Conservation (phyloP, 2,113 vertebrate genomes). For the Nycticebus coucang region DNA sequence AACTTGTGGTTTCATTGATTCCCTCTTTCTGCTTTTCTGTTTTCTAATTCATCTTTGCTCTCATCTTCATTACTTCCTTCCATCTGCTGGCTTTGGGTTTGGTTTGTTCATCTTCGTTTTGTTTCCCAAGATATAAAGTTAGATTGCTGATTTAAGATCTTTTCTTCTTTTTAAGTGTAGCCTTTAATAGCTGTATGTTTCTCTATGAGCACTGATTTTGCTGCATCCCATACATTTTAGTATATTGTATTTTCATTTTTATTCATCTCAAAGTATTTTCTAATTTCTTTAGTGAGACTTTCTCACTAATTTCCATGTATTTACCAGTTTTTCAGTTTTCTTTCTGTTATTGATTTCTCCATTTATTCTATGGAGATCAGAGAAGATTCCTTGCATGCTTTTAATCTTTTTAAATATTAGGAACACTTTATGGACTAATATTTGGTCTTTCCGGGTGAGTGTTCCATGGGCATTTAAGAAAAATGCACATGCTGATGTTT, state of each 20-base stretch:
- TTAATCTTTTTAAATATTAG: not conserved
- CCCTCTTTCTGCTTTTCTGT: not conserved
- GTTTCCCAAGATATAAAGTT: not conserved
- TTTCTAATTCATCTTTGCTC: not conserved
- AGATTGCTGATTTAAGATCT: not conserved
- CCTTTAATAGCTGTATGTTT: not conserved
- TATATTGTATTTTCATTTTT: not conserved
- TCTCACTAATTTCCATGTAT: not conserved
- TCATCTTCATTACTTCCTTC: not conserved
- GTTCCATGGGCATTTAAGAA: not conserved
- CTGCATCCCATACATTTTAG: not conserved
- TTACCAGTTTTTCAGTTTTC: slow-evolving; percentile 19
- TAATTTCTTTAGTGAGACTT: not conserved
- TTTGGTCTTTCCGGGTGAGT: not conserved
- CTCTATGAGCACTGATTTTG: not conserved
- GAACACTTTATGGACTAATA: not conserved
- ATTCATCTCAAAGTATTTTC: not conserved
- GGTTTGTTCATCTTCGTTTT: not conserved
- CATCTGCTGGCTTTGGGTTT: not conserved
- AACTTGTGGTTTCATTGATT: not conserved
- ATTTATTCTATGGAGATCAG: not conserved
- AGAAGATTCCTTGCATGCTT: not conserved
- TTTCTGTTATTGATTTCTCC: slow-evolving; percentile 30
- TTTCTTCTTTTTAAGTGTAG: not conserved
- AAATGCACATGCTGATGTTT: not conserved